Base-by-base conservation (phyloP, 1,140 invertebrate species). In the Drosophila seguyi region DNA sequence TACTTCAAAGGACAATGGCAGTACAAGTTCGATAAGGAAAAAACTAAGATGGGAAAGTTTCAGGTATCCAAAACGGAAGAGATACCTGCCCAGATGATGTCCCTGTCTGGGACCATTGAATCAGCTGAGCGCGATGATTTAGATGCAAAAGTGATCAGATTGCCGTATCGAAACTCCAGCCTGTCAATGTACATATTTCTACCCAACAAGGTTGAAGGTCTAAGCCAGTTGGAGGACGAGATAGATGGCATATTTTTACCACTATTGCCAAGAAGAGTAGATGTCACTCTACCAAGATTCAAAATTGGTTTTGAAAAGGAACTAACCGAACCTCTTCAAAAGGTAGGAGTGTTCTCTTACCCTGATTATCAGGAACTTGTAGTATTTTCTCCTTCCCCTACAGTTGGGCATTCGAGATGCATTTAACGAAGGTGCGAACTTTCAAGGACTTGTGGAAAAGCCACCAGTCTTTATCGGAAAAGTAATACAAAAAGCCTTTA, bases 391-490 rank as follows among this genome's bases (percentile, higher is more conserved):
- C 18, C 10, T 11, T 42, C 3, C 18, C 41, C 41, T 20, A 10
- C 41, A 42, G 41, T 42, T 42, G 41, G 41, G 18, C 41, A 42
- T 42, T 6, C 41, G 1, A 10, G 18, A 42, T 4, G 41, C 41
- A 42, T 20, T 42, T 18, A 5, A 1, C 39, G 10, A 1, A 4
- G 39, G 8, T n/a, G 39, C 39, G n/a, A 41, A 18, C n/a, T 41
- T 41, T 41, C 31, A 36, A 22, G 20, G 20, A 2, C 20, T 44
- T 44, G 20, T 45, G 20, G 0, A 25, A 16, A 25, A 45, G 0
- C 1, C 22, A 25, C 0, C 0, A 8, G 0, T 25, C 6, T 16
- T 0, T 7, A 45, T 22, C 13, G 6, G 0, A 6, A 25, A 45
- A 25, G 22, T 45, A 7, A 4, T 16, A 25, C 44, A 45, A 6